Conservation (phyloP, 2,888 invertebrate genomes). For the Macrophya alboannulata region DNA sequence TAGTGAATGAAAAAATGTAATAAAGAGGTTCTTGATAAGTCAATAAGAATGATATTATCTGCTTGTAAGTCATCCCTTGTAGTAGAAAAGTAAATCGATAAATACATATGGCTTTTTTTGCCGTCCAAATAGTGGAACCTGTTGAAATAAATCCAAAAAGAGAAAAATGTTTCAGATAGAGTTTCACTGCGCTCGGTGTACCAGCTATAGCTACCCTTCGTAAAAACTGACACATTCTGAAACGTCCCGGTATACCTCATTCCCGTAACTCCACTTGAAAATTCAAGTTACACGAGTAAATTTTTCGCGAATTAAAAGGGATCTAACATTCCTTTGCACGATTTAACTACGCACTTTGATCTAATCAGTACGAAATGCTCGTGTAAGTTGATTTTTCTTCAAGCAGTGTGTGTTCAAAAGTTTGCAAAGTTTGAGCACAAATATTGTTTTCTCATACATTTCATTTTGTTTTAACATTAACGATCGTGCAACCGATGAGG, state of each 20-base stretch:
- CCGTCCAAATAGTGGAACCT: conserved; percentile 16
- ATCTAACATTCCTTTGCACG: background rate
- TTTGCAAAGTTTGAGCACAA: background rate
- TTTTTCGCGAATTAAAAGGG: background rate
- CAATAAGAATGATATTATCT: conserved; percentile 25
- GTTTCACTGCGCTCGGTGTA: background rate
- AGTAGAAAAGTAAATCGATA: conserved; percentile 24
- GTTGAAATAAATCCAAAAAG: conserved; percentile 35
- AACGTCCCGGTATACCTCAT: conserved; percentile 17
- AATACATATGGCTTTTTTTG: conserved; percentile 18
- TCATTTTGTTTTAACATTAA: background rate
- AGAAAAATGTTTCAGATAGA: conserved; percentile 36
- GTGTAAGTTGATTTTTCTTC: background rate
- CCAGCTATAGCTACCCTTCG: background rate
- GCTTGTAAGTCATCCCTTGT: background rate
- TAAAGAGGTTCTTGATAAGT: conserved; percentile 1
- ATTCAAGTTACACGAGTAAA: conserved; percentile 18
- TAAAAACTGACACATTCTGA: conserved; percentile 49
- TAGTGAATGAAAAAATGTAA: background rate
- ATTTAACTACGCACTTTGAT: background rate
- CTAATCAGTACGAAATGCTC: background rate
- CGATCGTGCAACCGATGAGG: background rate
- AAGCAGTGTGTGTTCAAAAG: background rate
- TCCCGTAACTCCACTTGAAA: conserved; percentile 19
- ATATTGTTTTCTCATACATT: background rate